Evolutionary conservation across 2,113 vertebrate species (phyloP).

Genomic region (Onychostoma macrolepis): DNA sequence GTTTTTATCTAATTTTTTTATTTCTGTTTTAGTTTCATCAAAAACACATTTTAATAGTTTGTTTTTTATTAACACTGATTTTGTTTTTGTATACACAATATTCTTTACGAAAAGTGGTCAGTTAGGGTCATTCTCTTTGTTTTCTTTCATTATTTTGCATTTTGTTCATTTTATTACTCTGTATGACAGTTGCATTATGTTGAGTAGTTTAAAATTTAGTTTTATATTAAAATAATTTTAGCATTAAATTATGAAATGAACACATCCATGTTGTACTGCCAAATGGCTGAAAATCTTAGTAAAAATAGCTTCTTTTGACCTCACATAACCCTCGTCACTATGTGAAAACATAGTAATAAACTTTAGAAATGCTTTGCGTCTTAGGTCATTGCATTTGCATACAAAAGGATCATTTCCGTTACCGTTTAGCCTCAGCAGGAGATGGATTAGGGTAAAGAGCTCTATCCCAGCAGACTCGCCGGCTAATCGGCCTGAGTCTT

Average conservation of each 20-base stretch:
- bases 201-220: not conserved
- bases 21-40: not conserved
- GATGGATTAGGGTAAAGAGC: constrained; percentile 30
- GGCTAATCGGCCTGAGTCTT: constrained; percentile 32
- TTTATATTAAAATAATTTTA: not conserved
- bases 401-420: constrained; percentile 1
- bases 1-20: too few relatives aligned
- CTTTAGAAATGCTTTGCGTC: not conserved
- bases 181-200: not conserved
- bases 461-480: not conserved
- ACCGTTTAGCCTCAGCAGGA: not conserved
- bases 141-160: not conserved
- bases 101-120: not conserved
- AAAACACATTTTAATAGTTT: too few relatives aligned
- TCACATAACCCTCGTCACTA: not conserved
- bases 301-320: not conserved
- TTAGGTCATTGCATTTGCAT: constrained; percentile 27
- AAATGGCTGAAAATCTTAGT: not conserved
- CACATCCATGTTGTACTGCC: not conserved
- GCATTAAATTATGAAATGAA: not conserved
- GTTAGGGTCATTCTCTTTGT: too few relatives aligned
- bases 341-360: not conserved
- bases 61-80: not conserved
- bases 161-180: not conserved
- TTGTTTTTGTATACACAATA: not conserved